phyloP scores from a whole-genome alignment of 2,888 invertebrate genomes.

The Drosophila tripunctata region DNA sequence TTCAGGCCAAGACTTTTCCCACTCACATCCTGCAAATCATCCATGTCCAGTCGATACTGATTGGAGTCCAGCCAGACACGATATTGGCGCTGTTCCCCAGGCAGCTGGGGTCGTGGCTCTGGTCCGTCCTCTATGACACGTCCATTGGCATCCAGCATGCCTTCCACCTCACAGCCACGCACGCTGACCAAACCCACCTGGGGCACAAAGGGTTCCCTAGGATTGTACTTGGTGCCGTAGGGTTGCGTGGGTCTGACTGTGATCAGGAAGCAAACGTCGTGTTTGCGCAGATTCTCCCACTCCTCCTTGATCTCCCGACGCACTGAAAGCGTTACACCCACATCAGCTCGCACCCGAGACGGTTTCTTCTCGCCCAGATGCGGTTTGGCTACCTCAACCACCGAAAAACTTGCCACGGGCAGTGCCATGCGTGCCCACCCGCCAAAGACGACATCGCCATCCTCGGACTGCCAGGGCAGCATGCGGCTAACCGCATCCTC shows the following conservation, averaged over 20 bases:
- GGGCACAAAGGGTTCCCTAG: constrained; percentile 93
- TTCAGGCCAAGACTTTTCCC: too few species aligned
- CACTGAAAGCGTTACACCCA: constrained; percentile 95
- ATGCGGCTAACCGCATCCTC: constrained; percentile 98
- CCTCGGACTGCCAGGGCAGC: constrained; percentile 97
- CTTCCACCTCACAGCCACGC: constrained; percentile 99
- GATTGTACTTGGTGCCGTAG: constrained; percentile 93
- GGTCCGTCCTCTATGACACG: constrained; percentile 98
- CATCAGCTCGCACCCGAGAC: constrained; percentile 97
- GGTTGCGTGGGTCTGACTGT: constrained; percentile 93
- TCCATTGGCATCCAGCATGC: constrained; percentile 97
- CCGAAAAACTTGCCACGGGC: constrained; percentile 95
- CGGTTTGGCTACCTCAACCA: constrained; percentile 97
- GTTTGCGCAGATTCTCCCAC: constrained; percentile 98
- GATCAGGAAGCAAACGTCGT: constrained; percentile 98
- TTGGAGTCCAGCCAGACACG: constrained; percentile 98
- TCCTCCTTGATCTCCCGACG: constrained; percentile 96
- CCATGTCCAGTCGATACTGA: constrained; percentile 97
- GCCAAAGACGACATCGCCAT: constrained; percentile 93
- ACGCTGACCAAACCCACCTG: constrained; percentile 97
- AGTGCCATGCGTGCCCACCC: constrained; percentile 99
- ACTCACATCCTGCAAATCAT: constrained; percentile 90
- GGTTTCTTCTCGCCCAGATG: constrained; percentile 97
- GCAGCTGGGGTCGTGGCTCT: constrained; percentile 93
- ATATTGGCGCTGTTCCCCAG: constrained; percentile 95